Percentiles rank a stretch among this genome's conserved stretches.
Evolutionary conservation across 2,797 vertebrate species (phyloP).

Genomic region (Nannoperca australis): DNA sequence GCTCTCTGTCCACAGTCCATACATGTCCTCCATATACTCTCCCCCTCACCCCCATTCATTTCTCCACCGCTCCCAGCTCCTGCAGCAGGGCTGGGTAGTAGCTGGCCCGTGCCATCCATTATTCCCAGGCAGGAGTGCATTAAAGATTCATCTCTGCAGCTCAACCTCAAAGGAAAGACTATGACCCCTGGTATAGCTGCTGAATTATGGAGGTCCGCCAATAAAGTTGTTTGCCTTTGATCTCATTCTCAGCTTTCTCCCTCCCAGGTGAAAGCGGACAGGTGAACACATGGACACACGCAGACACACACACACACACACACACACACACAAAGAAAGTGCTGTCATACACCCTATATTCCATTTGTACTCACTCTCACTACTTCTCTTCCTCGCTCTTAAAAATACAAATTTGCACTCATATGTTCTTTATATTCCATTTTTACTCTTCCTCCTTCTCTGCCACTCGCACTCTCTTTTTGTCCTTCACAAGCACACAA

Average conservation of each 20-base stretch:
- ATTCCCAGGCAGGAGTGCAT: constrained; percentile 80
- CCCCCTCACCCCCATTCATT: constrained; percentile 46
- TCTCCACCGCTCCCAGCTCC: constrained; percentile 52
- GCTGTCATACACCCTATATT: constrained; percentile 46
- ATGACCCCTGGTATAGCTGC: constrained; percentile 84
- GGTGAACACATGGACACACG: constrained; percentile 60
- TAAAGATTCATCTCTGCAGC: constrained; percentile 85
- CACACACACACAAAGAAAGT: constrained; percentile 29
- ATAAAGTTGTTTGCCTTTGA: constrained; percentile 88
- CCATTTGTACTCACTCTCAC: constrained; percentile 32
- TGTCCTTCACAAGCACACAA: constrained; percentile 24
- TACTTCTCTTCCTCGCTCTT: constrained; percentile 29
- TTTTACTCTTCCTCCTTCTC: constrained; percentile 20
- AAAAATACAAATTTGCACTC: constrained; percentile 49
- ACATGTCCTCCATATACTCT: constrained; percentile 31
- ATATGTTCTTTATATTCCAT: constrained; percentile 35
- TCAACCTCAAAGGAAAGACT: constrained; percentile 85
- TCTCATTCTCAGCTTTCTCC: constrained; percentile 78
- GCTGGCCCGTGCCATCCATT: constrained; percentile 80
- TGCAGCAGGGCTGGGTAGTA: constrained; percentile 63
- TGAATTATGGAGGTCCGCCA: constrained; percentile 86
- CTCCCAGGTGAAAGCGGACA: constrained; percentile 73
- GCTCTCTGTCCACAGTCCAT: constrained; percentile 31
- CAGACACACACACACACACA: constrained; percentile 29
- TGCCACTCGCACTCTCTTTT: constrained; percentile 25